Base-by-base conservation (phyloP, 2,113 vertebrate species). In the Sebastes fasciatus region DNA sequence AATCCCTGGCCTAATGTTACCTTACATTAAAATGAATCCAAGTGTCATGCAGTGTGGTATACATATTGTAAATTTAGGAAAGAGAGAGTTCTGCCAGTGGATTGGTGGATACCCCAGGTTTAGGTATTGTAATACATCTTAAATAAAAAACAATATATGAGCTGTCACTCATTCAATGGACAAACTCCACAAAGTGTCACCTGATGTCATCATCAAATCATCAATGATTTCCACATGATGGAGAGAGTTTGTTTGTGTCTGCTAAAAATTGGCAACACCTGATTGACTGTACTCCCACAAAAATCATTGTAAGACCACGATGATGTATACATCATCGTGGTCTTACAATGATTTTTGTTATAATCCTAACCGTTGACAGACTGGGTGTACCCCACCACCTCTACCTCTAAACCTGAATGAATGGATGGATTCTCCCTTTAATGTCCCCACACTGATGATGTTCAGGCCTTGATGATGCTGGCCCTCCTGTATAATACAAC, bases 311-410 rank as follows among this genome's bases (percentile, higher is more conserved):
- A 8, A 11, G 8, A 51, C 9, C 51, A 64, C 26, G 3, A 34
- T 6, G 4, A 3, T 34, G 63, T 46, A n/a, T n/a, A n/a, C n/a
- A n/a, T n/a, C n/a, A n/a, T n/a, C n/a, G n/a, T n/a, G n/a, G n/a
- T n/a, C n/a, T n/a, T n/a, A n/a, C n/a, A n/a, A n/a, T n/a, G n/a
- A n/a, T n/a, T n/a, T n/a, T n/a, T n/a, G n/a, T n/a, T n/a, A n/a
- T n/a, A n/a, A n/a, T n/a, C n/a, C n/a, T n/a, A n/a, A n/a, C n/a
- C n/a, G 26, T 34, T 34, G 66, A 58, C 46, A 60, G 21, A 66
- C n/a, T 40, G 60, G 69, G 13, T 84, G 58, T 17, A 80, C n/a
- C 72, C 54, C 5, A 17, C 54, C 5, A 17, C 26, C 43, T 74
- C 46, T 12, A 12, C 46, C 52, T 12, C 60, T 42, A 4, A 64